Evolutionary conservation across 2,888 invertebrate species (phyloP).

Genomic region (Cheilosia variabilis): DNA sequence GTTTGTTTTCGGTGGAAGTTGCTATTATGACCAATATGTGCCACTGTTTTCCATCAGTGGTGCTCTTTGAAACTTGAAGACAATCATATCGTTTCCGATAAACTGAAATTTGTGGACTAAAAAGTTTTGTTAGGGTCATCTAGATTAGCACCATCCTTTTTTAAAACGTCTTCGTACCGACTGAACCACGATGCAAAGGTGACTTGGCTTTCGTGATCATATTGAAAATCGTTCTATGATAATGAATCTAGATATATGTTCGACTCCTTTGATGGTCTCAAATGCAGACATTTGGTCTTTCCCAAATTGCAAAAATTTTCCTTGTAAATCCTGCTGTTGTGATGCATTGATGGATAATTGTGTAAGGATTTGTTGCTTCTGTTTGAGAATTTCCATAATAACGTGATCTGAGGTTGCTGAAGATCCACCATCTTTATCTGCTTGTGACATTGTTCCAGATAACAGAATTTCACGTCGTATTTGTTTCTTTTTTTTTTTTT

Average conservation of each 20-base stretch:
- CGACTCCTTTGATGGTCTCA: not conserved
- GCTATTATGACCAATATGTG: not conserved
- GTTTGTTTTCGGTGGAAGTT: too few species aligned
- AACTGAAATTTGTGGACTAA: constrained; percentile 56
- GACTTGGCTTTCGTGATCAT: not conserved
- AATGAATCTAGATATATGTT: not conserved
- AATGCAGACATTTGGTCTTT: not conserved
- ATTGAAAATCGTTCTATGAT: not conserved
- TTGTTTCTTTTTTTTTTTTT: too few species aligned
- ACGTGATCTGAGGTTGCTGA: too few species aligned
- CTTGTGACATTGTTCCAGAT: too few species aligned
- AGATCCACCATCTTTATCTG: too few species aligned
- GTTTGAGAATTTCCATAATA: too few species aligned
- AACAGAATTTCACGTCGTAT: too few species aligned
- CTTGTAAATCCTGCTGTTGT: constrained; percentile 6
- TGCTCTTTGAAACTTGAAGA: too few species aligned
- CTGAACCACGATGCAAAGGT: not conserved
- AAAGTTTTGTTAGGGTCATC: constrained; percentile 40
- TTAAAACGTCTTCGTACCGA: not conserved
- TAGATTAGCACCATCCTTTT: not conserved
- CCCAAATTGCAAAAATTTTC: constrained; percentile 1
- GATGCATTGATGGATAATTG: not conserved
- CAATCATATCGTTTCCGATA: too few species aligned
- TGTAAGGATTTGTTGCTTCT: too few species aligned
- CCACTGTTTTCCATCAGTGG: not conserved